phyloP scores from a whole-genome alignment of 2,888 invertebrate species.

The Pyrocoelia pectoralis region DNA sequence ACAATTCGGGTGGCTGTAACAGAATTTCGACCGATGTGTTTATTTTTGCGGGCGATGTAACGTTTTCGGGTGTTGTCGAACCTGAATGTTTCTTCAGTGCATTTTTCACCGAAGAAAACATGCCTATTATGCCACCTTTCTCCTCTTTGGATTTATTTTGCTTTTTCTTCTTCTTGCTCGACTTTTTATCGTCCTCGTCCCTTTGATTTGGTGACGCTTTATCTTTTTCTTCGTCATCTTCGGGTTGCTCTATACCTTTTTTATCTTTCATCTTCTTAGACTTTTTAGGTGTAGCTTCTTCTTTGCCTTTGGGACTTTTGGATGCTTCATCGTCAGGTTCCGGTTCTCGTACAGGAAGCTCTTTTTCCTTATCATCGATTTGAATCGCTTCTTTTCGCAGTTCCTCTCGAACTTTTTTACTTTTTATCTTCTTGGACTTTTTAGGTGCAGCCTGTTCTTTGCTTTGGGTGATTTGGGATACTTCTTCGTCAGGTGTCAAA shows the following conservation, averaged over 20 bases:
- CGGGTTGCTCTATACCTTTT: neutral
- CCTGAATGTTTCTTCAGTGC: conserved; percentile 17
- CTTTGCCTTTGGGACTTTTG: too few species aligned
- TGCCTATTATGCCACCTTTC: conserved; percentile 44
- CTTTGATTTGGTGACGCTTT: neutral
- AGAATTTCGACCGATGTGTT: conserved; percentile 16
- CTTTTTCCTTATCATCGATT: too few species aligned
- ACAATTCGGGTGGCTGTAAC: conserved; percentile 12
- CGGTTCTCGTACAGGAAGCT: too few species aligned
- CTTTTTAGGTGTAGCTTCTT: too few species aligned
- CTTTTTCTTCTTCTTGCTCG: conserved; percentile 27
- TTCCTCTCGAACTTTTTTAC: too few species aligned
- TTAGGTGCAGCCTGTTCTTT: too few species aligned
- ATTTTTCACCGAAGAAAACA: conserved; percentile 48
- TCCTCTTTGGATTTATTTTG: conserved; percentile 39
- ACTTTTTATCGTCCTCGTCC: neutral
- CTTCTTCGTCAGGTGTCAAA: too few species aligned
- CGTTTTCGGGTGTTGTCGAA: conserved; percentile 2
- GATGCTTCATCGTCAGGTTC: too few species aligned
- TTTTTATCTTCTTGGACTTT: too few species aligned
- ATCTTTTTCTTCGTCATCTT: conserved; percentile 3
- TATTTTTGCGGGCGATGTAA: conserved; percentile 23
- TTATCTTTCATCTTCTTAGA: too few species aligned
- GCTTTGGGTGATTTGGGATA: too few species aligned
- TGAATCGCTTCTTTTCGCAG: too few species aligned